These are phyloP conservation scores for Sus cebifrons DNA, from an alignment of 2,797 vertebrate genomes.

Conservation along the genomic window DNA sequence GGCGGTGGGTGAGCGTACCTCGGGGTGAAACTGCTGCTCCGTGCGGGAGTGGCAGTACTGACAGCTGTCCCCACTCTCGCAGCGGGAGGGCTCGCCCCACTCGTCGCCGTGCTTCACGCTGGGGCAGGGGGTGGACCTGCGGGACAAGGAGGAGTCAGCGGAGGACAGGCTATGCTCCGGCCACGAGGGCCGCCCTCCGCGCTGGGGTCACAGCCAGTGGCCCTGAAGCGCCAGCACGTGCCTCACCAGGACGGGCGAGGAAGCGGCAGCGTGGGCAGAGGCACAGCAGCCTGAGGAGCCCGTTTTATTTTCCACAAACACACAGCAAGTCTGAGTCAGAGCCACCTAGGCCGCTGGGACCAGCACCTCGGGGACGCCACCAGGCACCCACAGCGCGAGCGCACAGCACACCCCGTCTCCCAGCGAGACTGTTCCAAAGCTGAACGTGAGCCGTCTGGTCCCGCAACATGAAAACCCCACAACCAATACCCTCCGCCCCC, in stretches of 20 bases:
- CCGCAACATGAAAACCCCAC: not conserved
- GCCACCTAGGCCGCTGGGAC: fast-evolving
- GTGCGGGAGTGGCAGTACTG: conserved; percentile 98
- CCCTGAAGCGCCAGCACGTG: too few species aligned
- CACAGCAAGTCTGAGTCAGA: not conserved
- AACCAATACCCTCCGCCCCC: not conserved
- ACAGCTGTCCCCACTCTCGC: conserved; percentile 95
- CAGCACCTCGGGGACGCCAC: not conserved
- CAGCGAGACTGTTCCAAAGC: fast-evolving
- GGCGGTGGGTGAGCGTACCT: conserved; percentile 89
- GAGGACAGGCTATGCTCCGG: too few species aligned
- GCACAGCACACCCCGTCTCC: not conserved
- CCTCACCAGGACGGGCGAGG: not conserved
- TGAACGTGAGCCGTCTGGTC: not conserved
- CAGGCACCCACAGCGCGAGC: not conserved
- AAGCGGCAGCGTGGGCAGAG: too few species aligned
- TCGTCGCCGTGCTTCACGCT: conserved; percentile 97
- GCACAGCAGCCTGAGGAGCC: not conserved
- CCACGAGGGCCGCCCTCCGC: too few species aligned
- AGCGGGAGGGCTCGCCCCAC: conserved; percentile 97
- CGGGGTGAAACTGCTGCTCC: conserved; percentile 97
- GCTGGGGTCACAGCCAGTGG: not conserved
- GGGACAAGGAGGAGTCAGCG: not conserved
- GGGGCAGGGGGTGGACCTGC: conserved; percentile 96
- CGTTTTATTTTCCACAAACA: fast-evolving